Conservation (phyloP, 1,140 invertebrate species). For the Apolygus lucorum region DNA sequence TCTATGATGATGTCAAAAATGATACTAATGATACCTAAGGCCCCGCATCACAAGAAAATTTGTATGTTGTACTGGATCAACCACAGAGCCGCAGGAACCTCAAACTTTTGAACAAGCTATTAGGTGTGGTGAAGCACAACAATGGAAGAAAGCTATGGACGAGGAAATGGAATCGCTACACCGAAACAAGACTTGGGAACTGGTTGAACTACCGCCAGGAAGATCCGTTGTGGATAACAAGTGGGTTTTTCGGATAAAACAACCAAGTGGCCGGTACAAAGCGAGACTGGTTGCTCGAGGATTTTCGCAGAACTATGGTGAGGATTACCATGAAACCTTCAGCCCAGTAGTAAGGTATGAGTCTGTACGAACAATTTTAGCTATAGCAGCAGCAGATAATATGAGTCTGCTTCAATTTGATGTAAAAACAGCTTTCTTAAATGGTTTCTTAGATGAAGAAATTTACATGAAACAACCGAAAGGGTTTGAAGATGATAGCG, state of each 20-base stretch:
- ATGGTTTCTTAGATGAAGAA: not conserved
- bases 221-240: not conserved
- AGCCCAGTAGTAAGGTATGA: not conserved
- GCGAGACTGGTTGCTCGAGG: not conserved
- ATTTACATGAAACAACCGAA: not conserved
- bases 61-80: no score
- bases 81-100: no score
- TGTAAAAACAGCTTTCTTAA: not conserved
- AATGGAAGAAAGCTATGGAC: no score
- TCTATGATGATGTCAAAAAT: no score
- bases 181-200: not conserved
- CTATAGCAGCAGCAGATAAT: not conserved
- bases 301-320: not conserved
- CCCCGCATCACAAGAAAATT: no score
- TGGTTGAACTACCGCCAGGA: not conserved
- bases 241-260: not conserved
- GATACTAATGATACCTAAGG: no score
- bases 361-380: not conserved
- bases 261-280: not conserved
- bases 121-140: no score
- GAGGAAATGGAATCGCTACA: no score
- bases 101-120: no score
- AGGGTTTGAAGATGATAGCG: not conserved
- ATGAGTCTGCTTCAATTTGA: not conserved
- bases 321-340: not conserved